Evolutionary conservation across 2,797 vertebrate genomes (phyloP).

Genomic region (Rachycentron canadum): DNA sequence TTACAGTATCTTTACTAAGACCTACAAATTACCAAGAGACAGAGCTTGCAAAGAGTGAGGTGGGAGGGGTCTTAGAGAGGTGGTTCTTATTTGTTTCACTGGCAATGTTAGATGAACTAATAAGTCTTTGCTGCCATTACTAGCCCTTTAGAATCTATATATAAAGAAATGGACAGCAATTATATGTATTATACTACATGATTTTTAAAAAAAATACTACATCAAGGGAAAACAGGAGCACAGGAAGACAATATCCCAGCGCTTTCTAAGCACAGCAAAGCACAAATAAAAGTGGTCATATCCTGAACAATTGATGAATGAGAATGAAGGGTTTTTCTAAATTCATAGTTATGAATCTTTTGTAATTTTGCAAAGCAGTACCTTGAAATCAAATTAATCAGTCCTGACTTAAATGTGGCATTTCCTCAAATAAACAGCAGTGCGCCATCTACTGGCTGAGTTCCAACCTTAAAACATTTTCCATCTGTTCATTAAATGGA

Average conservation of each 20-base stretch:
- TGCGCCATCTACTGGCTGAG: constrained; percentile 28
- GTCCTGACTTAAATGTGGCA: neutral
- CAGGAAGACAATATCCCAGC: constrained; percentile 5
- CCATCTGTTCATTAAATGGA: neutral
- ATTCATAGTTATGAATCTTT: neutral
- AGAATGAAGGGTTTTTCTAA: neutral
- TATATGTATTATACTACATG: too few relatives aligned
- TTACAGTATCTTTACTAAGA: neutral
- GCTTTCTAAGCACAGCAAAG: neutral
- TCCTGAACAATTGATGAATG: neutral
- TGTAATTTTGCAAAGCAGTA: neutral
- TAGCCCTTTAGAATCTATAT: neutral
- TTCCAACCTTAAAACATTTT: neutral
- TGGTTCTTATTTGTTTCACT: neutral
- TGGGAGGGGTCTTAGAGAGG: neutral
- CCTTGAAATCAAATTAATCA: neutral
- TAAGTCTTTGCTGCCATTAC: too few relatives aligned
- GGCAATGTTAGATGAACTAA: too few relatives aligned
- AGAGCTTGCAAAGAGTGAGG: neutral
- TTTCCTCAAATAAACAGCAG: neutral
- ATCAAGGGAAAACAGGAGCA: neutral
- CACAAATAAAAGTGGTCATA: too few relatives aligned
- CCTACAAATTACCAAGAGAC: neutral
- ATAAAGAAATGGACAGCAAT: neutral
- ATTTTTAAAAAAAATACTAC: too few relatives aligned